A percentile compares a stretch with the other conserved stretches of the same genome.
Conservation (phyloP, 2,888 invertebrate genomes). For the Neuroscelio doddi region DNA sequence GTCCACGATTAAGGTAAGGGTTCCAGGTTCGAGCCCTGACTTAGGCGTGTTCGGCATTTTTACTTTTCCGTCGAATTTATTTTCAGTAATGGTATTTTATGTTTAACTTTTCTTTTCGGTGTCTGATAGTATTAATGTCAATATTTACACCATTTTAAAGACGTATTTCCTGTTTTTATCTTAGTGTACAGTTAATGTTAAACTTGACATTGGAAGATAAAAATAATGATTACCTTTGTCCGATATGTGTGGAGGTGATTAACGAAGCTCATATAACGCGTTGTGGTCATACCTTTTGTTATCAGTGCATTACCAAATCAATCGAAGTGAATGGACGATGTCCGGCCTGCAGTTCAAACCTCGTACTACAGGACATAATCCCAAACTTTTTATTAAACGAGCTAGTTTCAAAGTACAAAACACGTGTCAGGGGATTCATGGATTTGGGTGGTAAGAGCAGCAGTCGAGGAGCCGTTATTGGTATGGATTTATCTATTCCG, state of each 20-base stretch:
- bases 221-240: constrained; percentile 81
- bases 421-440: constrained; percentile 73
- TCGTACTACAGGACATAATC: constrained; percentile 83
- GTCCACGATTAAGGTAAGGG: too few species aligned
- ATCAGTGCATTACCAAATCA: constrained; percentile 82
- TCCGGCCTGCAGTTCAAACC: constrained; percentile 86
- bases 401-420: constrained; percentile 82
- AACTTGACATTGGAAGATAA: constrained; percentile 81
- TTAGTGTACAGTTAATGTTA: too few species aligned
- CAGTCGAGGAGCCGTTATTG: not conserved
- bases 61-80: too few species aligned
- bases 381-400: constrained; percentile 91
- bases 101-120: too few species aligned
- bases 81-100: too few species aligned
- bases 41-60: too few species aligned
- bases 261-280: constrained; percentile 92
- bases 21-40: too few species aligned
- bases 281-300: constrained; percentile 95
- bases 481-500: constrained; percentile 51
- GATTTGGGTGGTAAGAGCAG: constrained; percentile 62
- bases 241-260: constrained; percentile 91
- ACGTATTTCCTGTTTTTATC: too few species aligned
- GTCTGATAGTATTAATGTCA: too few species aligned
- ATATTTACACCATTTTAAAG: too few species aligned
- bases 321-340: constrained; percentile 81